Evolutionary conservation across 2,113 vertebrate genomes (phyloP).

Genomic region (Erinaceus europaeus): DNA sequence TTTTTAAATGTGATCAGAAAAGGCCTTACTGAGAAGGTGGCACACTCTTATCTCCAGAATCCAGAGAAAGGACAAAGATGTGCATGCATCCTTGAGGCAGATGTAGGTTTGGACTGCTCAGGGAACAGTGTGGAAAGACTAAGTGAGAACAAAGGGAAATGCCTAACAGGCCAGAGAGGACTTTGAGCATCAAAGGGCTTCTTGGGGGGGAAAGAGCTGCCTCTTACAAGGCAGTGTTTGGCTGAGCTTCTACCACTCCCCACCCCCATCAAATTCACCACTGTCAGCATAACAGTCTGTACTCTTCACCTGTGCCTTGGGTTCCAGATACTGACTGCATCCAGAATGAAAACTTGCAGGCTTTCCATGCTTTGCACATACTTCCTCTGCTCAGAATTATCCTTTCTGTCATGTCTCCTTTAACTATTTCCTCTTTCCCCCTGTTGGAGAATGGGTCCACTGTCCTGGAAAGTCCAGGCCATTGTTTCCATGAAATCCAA

Average conservation of each 20-base stretch:
- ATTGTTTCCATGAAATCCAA: no score
- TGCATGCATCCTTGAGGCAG: background rate
- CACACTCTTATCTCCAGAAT: no score
- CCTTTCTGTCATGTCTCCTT: background rate
- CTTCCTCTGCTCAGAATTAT: background rate
- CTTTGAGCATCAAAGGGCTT: background rate
- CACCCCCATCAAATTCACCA: background rate
- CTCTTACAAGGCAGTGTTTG: background rate
- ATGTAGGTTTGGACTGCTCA: background rate
- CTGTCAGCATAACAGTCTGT: background rate
- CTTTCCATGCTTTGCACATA: background rate
- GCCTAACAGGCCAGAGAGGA: background rate
- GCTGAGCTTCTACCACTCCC: background rate
- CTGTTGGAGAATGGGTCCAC: no score
- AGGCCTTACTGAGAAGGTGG: no score
- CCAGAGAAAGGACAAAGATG: background rate
- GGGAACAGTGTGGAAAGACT: background rate
- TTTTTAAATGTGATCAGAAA: no score
- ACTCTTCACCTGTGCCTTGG: background rate
- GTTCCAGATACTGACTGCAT: background rate
- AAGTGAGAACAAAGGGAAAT: background rate
- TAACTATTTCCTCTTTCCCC: background rate
- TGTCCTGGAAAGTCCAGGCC: no score
- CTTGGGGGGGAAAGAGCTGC: background rate
- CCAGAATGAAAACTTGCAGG: background rate